Conservation (phyloP, 1,140 invertebrate genomes). For the Adoxophyes honmai region DNA sequence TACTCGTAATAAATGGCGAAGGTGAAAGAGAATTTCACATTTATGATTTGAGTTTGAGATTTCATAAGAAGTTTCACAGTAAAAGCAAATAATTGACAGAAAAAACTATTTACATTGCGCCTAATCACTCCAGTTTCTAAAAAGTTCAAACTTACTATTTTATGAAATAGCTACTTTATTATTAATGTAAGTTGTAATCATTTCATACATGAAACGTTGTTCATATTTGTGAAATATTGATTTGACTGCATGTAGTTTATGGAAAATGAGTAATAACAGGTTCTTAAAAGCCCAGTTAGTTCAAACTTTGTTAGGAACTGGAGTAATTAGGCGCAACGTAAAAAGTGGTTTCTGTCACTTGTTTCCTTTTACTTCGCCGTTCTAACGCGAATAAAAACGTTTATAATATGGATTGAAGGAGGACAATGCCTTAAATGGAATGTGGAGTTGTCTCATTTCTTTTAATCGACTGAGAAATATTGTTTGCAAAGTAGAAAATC, state of each 20-base stretch:
- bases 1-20: too few species aligned
- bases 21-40: too few species aligned
- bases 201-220: too few species aligned
- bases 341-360: conserved; percentile 1
- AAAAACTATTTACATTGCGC: neutral
- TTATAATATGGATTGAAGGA: conserved; percentile 8
- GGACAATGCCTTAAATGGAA: conserved; percentile 9
- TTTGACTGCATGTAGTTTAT: too few species aligned
- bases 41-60: too few species aligned
- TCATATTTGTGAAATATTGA: too few species aligned
- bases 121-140: neutral
- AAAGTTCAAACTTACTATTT: too few species aligned
- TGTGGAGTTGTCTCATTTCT: conserved; percentile 4
- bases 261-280: too few species aligned
- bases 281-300: too few species aligned
- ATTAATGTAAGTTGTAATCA: too few species aligned
- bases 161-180: too few species aligned
- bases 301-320: neutral
- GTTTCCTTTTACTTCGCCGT: neutral
- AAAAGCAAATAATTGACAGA: neutral
- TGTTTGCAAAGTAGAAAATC: conserved; percentile 9
- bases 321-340: neutral
- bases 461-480: conserved; percentile 5
- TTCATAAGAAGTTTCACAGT: too few species aligned
- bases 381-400: neutral